A percentile compares a stretch with the other conserved stretches of the same genome.
These are phyloP conservation scores for Origma solitaria DNA, from an alignment of 2,113 vertebrate species.

Conservation along the genomic window DNA sequence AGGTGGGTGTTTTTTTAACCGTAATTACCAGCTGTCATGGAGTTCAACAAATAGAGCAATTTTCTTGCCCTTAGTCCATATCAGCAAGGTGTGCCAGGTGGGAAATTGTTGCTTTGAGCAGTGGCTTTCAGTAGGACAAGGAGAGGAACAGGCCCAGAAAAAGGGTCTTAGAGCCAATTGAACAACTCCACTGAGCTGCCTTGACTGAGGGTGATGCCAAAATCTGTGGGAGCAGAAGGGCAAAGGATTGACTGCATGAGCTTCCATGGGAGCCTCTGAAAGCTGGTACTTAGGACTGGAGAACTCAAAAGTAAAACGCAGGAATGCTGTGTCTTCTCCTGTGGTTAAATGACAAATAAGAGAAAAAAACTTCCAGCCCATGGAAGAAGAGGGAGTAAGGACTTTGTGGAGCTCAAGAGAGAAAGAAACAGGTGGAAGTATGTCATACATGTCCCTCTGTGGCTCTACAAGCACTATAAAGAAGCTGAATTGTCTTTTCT, in stretches of 20 bases:
- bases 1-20: constrained; percentile 17
- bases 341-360: not conserved
- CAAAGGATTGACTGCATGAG: not conserved
- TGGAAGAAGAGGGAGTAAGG: not conserved
- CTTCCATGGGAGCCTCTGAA: not conserved
- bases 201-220: not conserved
- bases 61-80: not conserved
- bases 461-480: not conserved
- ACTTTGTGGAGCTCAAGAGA: not conserved
- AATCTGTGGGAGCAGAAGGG: not conserved
- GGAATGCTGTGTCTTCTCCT: not conserved
- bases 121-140: not conserved
- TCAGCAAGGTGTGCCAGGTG: not conserved
- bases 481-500: not conserved
- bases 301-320: not conserved
- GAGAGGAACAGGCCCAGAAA: not conserved
- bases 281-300: not conserved
- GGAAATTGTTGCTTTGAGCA: not conserved
- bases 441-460: not conserved
- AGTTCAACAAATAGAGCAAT: constrained; percentile 19
- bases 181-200: not conserved
- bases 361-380: not conserved
- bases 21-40: not conserved
- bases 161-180: not conserved
- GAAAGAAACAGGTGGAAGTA: not conserved